Base-by-base conservation (phyloP, 2,888 invertebrate species). In the Dryocosmus kuriphilus region DNA sequence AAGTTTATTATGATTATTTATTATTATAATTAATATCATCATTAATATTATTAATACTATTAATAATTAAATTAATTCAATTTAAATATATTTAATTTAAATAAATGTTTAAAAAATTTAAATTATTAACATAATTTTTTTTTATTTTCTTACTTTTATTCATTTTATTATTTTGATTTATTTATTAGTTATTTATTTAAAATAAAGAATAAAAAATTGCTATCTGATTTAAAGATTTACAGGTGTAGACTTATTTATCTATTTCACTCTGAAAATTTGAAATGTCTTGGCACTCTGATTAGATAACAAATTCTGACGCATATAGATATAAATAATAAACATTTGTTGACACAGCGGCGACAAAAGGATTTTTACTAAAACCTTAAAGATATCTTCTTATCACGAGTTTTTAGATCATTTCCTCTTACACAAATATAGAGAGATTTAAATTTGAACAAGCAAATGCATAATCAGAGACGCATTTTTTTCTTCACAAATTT, bases 211-310 rank as follows among this genome's bases (percentile, higher is more conserved):
- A 41, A 67, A 67, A 67, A 41, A 41, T 27, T 16, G 65, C 41
- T 67, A 67, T 67, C 65, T 67, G 65, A 67, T 67, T 67, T 24
- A 46, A 67, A 24, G 38, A 38, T 41, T 67, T 16, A 46, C 65
- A 41, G 65, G 41, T 27, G 24, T 67, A 27, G 24, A 19, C 65
- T 38, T 67, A 67, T 67, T 67, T 27, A 67, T 67, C 41, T 67
- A 67, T 67, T 67, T 67, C 65, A 67, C 27, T 67, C 41, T 67
- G 41, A 67, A 67, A 67, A 67, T 41, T 41, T 67, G 41, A 41
- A 67, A 41, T 67, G 46, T 67, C 65, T 27, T 41, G 16, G 38
- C 38, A 24, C 16, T 41, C 65, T 67, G 65, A 67, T 67, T 67
- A 67, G 65, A 67, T 67, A 63, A 22, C 63, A 24, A 67, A 41